These are phyloP conservation scores for Coelinius sp. DNA, from an alignment of 2,888 invertebrate species.

Conservation along the genomic window DNA sequence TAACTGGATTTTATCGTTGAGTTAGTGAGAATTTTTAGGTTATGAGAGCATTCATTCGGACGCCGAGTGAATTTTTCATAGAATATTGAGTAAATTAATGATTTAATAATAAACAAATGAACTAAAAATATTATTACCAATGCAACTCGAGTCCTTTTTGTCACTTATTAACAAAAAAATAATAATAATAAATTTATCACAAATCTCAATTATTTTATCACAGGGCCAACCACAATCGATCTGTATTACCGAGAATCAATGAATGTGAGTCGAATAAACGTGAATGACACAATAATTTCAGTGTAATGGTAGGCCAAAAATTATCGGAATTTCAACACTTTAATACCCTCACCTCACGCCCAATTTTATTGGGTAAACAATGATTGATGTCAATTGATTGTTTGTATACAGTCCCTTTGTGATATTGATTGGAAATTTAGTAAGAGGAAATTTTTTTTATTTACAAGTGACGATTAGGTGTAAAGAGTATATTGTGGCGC, in stretches of 20 bases:
- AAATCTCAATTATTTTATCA: background rate
- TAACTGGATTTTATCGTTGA: background rate
- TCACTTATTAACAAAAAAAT: background rate
- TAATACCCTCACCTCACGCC: background rate
- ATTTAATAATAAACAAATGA: background rate
- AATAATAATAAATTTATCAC: background rate
- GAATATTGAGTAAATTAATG: background rate
- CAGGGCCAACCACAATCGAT: slow-evolving; percentile 1
- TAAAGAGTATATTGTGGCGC: slow-evolving; percentile 34
- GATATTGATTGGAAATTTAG: background rate
- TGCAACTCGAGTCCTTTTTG: background rate
- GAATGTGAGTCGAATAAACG: background rate
- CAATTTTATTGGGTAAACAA: background rate
- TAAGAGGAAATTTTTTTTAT: slow-evolving; percentile 1
- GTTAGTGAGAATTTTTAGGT: background rate
- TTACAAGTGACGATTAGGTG: slow-evolving; percentile 22
- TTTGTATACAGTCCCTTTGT: too few species aligned
- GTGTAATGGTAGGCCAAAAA: slow-evolving; percentile 11
- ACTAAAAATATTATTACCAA: slow-evolving; percentile 12
- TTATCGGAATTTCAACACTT: background rate
- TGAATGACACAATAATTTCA: background rate
- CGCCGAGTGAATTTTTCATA: background rate
- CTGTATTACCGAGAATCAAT: slow-evolving; percentile 2
- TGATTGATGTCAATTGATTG: background rate
- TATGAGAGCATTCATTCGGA: slow-evolving; percentile 15